Base-by-base conservation (phyloP, 37 sponge, comb jelly and placozoan species). In the Corticium candelabrum region DNA sequence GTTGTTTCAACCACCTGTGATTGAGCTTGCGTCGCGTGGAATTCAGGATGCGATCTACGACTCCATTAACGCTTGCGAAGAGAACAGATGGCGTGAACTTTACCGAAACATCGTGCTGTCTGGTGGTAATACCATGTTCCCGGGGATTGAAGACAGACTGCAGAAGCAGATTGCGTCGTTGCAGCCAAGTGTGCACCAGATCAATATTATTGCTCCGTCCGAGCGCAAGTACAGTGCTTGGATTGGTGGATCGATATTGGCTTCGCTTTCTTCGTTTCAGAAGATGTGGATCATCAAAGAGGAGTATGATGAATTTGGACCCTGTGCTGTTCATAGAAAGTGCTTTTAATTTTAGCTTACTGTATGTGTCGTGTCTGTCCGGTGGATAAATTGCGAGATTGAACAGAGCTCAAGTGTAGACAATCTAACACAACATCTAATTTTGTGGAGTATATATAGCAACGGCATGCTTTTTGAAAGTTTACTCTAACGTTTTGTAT, bases 1-100 rank as follows among this genome's bases (percentile, higher is more conserved):
- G 15, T 74, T 83, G 7, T 77, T 83, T 62, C 77, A 83, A 62
- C 84, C 84, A n/a, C 40, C 84, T 11, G 77, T 83, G 69, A 43
- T 69, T 1, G 84, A 78, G 32, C 70, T 83, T 78, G 84, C 77
- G 77, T 37, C 77, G 11, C 78, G 78, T 38, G 84, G 84, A 2
- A 77, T 83, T 69, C 84, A 77, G 37, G 84, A 83, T 69, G 34
- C 70, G 31, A 67, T 69, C 0, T 77, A 77, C 78, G 77, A 68
- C 43, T 39, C 11, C 84, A 68, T 83, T 38, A 77, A 78, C 74
- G 76, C 76, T 50, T 83, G 84, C 62, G 84, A 83, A 78, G 75
- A 78, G n/a, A 78, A 83, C 77, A 77, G 77, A 71, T 27, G 84
- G 27, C 68, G 70, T 30, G 78, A 77, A 39, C 67, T 83, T 67